Conservation (phyloP, 1,140 invertebrate genomes). For the Diorhabda elongata region DNA sequence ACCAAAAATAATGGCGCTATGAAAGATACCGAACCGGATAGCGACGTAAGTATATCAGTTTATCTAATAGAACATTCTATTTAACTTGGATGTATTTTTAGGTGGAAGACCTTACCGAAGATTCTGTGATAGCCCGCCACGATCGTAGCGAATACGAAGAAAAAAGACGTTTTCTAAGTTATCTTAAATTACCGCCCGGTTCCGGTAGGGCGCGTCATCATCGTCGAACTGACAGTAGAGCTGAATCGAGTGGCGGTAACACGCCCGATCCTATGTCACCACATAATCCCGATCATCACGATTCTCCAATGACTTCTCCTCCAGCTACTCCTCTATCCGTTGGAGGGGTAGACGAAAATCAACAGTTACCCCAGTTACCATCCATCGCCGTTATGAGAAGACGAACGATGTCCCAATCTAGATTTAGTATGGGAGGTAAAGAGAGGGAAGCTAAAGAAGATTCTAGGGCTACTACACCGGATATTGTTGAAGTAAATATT, state of each 20-base stretch:
- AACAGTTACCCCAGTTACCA: slow-evolving; percentile 37
- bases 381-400: slow-evolving; percentile 47
- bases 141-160: slow-evolving; percentile 73
- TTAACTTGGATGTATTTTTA: slow-evolving; percentile 37
- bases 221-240: slow-evolving; percentile 62
- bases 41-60: slow-evolving; percentile 51
- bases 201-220: slow-evolving; percentile 56
- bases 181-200: slow-evolving; percentile 61
- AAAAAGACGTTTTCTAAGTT: slow-evolving; percentile 70
- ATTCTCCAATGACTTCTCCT: slow-evolving; percentile 56
- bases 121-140: slow-evolving; percentile 63
- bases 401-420: slow-evolving; percentile 52
- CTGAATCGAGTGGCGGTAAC: slow-evolving; percentile 67
- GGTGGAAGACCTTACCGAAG: slow-evolving; percentile 76
- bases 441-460: slow-evolving; percentile 48
- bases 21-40: slow-evolving; percentile 53
- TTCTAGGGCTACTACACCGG: background rate
- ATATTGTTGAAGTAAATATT: slow-evolving; percentile 24
- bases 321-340: slow-evolving; percentile 54
- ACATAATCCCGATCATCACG: slow-evolving; percentile 44
- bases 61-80: background rate
- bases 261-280: slow-evolving; percentile 61
- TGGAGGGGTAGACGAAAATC: slow-evolving; percentile 38
- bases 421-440: slow-evolving; percentile 46
- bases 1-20: slow-evolving; percentile 56